Evolutionary conservation across 2,888 invertebrate species (phyloP), one percentile per base, ranked within the genome.

Genomic region (Congeria kusceri): DNA sequence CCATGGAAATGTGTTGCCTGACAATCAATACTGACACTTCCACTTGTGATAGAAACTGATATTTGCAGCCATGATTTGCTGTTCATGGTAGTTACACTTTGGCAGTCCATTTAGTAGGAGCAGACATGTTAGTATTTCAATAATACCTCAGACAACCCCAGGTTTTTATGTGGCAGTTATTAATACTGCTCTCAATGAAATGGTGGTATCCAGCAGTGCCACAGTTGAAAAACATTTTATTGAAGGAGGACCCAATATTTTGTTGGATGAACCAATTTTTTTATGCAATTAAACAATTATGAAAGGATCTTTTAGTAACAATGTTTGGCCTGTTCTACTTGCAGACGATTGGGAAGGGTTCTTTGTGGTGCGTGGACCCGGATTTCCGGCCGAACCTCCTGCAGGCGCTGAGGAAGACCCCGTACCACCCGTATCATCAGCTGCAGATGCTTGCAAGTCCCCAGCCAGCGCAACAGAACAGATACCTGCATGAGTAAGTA

Each of bases 361-460:
- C 98, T 0, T 94, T 98, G 73, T 98, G 98, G 98, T 98, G 98
- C 91, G 98, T 98, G 3, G 98, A 98, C 93, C 97, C 97, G 9
- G 96, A 97, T 85, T 98, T 97, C 93, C 95, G 98, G 83, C 96
- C 97, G 72, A 98, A 98, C 92, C 95, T 97, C 80, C 95, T 97
- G 83, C 97, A 98, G 95, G 97, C 98, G 3, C 95, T 98, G 81
- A 96, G 97, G 71, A 96, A 98, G 78, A 97, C 97, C 44, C 98
- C 98, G 0, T 93, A 93, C 77, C 93, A 93, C 80, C 93, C 93
- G 3, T 96, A 96, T 91, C 93, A 92, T 84, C 93, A 93, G 83
- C 87, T 93, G 53, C 93, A 92, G 87, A 93, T 92, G 91, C 84
- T 92, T 71, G 89, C 91, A 9, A 87, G 85, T 62, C 88, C 88